Evolutionary conservation across 2,797 vertebrate genomes (phyloP).

Genomic region (Rachycentron canadum): DNA sequence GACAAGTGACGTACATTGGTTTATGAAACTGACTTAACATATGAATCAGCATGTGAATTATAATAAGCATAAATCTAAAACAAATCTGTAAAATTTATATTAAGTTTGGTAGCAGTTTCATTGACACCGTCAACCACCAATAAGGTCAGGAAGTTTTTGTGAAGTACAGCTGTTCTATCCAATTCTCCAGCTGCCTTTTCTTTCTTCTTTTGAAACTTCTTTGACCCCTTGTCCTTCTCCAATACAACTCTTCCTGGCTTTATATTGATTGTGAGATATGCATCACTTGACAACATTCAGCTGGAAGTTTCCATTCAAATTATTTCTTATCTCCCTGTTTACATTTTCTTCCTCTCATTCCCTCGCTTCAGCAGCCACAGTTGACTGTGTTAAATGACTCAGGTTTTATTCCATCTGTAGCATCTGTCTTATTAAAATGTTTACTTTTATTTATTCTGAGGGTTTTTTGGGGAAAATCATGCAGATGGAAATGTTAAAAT

Average conservation of each 20-base stretch:
- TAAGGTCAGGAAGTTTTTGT: neutral
- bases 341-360: conserved; percentile 20
- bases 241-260: neutral
- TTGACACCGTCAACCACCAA: conserved; percentile 4
- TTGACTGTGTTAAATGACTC: conserved; percentile 39
- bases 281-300: neutral
- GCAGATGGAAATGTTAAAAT: conserved; percentile 6
- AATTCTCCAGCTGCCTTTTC: neutral
- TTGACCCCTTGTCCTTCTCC: neutral
- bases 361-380: conserved; percentile 5
- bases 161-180: neutral
- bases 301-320: conserved; percentile 11
- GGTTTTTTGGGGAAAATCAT: conserved; percentile 5
- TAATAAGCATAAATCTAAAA: neutral
- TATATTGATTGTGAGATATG: conserved; percentile 19
- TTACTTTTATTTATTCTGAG: conserved; percentile 24
- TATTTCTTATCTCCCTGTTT: neutral
- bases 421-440: conserved; percentile 32
- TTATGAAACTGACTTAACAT: conserved; percentile 6
- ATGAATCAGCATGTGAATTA: neutral
- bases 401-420: conserved; percentile 31
- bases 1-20: neutral
- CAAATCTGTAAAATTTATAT: neutral
- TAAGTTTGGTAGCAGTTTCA: neutral
- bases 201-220: conserved; percentile 8